These are phyloP conservation scores for Ailurus styani DNA, from an alignment of 2,113 vertebrate genomes.

Conservation along the genomic window DNA sequence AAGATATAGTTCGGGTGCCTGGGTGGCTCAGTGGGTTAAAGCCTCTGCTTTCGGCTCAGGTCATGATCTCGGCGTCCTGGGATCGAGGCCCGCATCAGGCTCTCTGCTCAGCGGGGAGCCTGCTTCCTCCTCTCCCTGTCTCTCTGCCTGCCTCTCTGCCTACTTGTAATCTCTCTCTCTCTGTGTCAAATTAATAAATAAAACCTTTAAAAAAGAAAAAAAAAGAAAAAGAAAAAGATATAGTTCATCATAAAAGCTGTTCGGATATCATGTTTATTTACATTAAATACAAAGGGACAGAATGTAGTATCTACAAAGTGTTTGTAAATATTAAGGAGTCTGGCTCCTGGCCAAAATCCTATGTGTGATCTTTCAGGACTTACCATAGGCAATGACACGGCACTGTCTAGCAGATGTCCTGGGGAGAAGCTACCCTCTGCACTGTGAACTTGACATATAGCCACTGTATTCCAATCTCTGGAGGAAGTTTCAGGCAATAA, in stretches of 20 bases:
- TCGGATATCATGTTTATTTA: background rate
- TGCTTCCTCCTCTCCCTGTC: too few relatives aligned
- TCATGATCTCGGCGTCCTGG: too few relatives aligned
- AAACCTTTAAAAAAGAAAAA: too few relatives aligned
- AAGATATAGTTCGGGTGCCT: background rate
- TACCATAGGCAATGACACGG: background rate
- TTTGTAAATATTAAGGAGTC: background rate
- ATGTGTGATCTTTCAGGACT: background rate
- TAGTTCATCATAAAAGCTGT: background rate
- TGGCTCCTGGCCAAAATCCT: background rate
- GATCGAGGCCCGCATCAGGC: too few relatives aligned
- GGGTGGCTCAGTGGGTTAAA: too few relatives aligned
- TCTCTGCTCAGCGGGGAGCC: too few relatives aligned
- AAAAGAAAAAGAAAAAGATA: too few relatives aligned
- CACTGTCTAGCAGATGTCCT: background rate
- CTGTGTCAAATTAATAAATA: too few relatives aligned
- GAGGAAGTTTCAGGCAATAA: background rate
- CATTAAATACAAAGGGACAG: background rate
- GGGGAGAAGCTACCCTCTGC: rapidly evolving
- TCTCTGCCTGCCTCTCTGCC: too few relatives aligned
- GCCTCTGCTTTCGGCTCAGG: too few relatives aligned
- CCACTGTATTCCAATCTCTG: background rate
- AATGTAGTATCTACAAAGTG: background rate
- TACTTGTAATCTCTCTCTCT: too few relatives aligned
- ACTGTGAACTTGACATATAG: background rate